A percentile compares a stretch with the other conserved stretches of the same genome.
phyloP scores from a whole-genome alignment of 2,797 vertebrate species.

The Microcaecilia unicolor region DNA sequence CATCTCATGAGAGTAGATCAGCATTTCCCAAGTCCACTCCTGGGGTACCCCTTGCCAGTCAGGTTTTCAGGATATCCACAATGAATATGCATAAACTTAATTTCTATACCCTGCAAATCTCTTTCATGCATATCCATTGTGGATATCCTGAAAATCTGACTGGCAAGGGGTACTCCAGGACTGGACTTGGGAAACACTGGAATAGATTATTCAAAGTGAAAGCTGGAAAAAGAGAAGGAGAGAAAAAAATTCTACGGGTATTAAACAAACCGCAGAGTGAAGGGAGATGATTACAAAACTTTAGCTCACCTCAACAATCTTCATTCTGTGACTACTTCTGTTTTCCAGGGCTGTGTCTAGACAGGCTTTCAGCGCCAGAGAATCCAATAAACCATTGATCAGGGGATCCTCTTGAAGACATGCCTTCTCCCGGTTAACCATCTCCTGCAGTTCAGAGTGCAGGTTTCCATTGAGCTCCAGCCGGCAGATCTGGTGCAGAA shows the following conservation, averaged over 20 bases:
- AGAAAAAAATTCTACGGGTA: background rate
- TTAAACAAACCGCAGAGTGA: background rate
- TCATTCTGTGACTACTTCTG: conserved; percentile 55
- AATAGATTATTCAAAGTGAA: background rate
- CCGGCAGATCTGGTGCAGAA: conserved; percentile 70
- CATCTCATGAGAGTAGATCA: too few species aligned
- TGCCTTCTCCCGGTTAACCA: conserved; percentile 59
- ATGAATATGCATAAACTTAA: too few species aligned
- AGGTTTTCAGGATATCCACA: too few species aligned
- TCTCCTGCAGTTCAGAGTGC: conserved; percentile 71
- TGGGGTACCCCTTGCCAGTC: too few species aligned
- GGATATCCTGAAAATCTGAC: too few species aligned
- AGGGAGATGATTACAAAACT: too few species aligned
- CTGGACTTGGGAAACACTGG: background rate
- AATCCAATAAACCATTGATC: conserved; percentile 68
- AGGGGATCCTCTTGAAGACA: conserved; percentile 73
- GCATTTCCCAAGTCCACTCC: too few species aligned
- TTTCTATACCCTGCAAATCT: too few species aligned
- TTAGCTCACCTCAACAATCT: conserved; percentile 76
- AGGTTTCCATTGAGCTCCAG: conserved; percentile 86
- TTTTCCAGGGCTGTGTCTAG: conserved; percentile 79
- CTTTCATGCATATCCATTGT: too few species aligned
- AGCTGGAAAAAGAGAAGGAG: background rate
- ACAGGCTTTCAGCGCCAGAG: conserved; percentile 61
- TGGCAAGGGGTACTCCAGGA: too few species aligned